Evolutionary conservation across 1,140 invertebrate species (phyloP), one percentile per base, ranked within the genome.

Genomic region (Stratiolaelaps scimitus): DNA sequence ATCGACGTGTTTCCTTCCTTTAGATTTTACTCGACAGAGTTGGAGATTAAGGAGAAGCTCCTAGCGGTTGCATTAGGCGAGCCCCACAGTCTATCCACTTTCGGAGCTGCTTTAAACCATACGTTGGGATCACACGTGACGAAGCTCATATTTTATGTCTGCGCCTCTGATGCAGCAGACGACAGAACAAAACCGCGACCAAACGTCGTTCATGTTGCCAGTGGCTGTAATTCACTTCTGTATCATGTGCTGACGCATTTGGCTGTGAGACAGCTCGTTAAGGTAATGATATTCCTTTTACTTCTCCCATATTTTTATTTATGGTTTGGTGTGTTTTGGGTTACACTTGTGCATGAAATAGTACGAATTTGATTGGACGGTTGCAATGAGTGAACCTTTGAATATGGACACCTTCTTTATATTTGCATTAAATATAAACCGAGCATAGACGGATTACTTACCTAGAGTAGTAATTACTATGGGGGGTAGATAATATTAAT

Each of bases 21-120:
- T 1, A 79, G 90, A 34, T 95, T 92, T 78, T 92, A 91, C 75
- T 89, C 87, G 15, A 91, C 89, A 0, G 91, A 95, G 76, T 80
- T 96, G 40, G 89, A 88, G 1, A 92, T 96, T 56, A 80, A 84
- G 53, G 86, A 91, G 40, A 90, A 89, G 73, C 73, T 93, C n/a
- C 86, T 94, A 71, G 83, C 91, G 20, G 89, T 84, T 1, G 82
- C 92, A 46, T 77, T 92, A 66, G 85, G 86, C 2, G 84, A 82
- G 1, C 81, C 83, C 68, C 80, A 84, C 53, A 83, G 83, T 69
- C 78, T 91, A 7, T 80, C 83, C 67, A 81, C 79, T 60, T 60
- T 84, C 66, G 85, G 83, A 1, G 80, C 86, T 6, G 85, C 86
- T 29, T 75, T 90, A 1, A 92, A 92, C 75, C 83, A 83, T 72